Evolutionary conservation across 2,888 invertebrate species (phyloP).

Genomic region (Lepidochrysops patricia): DNA sequence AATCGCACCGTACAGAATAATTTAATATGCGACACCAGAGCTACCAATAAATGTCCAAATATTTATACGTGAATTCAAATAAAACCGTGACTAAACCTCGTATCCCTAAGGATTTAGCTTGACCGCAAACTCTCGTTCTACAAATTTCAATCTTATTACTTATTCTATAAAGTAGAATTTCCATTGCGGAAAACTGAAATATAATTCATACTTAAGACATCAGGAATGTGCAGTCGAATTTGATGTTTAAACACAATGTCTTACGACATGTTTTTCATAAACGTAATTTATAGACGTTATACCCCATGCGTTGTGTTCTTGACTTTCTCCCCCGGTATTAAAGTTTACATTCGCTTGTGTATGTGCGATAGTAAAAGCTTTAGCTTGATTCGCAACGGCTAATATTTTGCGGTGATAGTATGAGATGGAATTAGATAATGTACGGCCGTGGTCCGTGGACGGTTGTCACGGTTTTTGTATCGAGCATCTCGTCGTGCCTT

Average conservation of each 20-base stretch:
- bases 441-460: conserved; percentile 45
- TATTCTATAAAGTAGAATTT: conserved; percentile 12
- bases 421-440: conserved; percentile 57
- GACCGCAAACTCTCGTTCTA: conserved; percentile 24
- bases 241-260: conserved; percentile 30
- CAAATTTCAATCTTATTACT: conserved; percentile 23
- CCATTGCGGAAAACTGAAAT: background rate
- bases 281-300: conserved; percentile 27
- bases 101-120: conserved; percentile 66
- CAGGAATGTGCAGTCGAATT: conserved; percentile 29
- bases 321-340: conserved; percentile 25
- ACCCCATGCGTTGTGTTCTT: conserved; percentile 19
- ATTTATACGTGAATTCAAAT: conserved; percentile 70
- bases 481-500: conserved; percentile 49
- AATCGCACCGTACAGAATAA: conserved; percentile 56
- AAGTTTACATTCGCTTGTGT: conserved; percentile 24
- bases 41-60: conserved; percentile 70
- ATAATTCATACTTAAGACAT: conserved; percentile 26
- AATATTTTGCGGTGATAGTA: conserved; percentile 70
- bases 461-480: conserved; percentile 59
- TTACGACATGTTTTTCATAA: conserved; percentile 35
- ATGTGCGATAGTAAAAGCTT: conserved; percentile 31
- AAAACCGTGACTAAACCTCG: conserved; percentile 67
- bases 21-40: conserved; percentile 66
- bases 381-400: conserved; percentile 62